phyloP scores from a whole-genome alignment of 2,797 vertebrate genomes.

The Cephalopachus bancanus region DNA sequence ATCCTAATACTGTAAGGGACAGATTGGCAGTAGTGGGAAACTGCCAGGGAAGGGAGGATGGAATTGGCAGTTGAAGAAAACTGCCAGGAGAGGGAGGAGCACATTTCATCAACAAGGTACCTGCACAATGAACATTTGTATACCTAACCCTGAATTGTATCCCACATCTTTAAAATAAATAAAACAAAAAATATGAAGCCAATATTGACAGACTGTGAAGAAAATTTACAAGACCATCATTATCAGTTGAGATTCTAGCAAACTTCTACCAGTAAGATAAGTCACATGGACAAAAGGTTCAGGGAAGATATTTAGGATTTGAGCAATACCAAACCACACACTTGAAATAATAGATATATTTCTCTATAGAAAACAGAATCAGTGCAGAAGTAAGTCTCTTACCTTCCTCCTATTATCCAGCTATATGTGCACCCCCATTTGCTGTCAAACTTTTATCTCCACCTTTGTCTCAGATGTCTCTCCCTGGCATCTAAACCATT shows the following conservation, averaged over 20 bases:
- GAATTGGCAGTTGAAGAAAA: no score
- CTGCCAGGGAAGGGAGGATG: no score
- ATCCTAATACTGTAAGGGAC: no score
- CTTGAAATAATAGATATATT: not conserved
- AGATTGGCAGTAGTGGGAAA: no score
- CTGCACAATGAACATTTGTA: no score
- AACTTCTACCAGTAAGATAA: not conserved
- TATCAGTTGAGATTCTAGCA: not conserved
- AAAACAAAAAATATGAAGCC: not conserved
- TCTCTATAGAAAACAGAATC: not conserved
- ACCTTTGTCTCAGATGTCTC: not conserved
- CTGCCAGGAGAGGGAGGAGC: no score
- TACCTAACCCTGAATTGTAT: no score
- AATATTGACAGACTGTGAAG: not conserved
- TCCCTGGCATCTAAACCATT: not conserved
- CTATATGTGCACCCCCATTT: no score
- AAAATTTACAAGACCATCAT: not conserved
- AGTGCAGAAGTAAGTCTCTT: not conserved
- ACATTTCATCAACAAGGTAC: no score
- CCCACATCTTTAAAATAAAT: no score
- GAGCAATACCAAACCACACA: not conserved
- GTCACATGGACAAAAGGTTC: not conserved
- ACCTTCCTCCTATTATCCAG: not conserved
- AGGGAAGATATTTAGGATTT: slow-evolving; percentile 8
- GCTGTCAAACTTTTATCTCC: not conserved